Evolutionary conservation across 2,888 invertebrate species (phyloP).

Genomic region (Petrolisthes cinctipes): DNA sequence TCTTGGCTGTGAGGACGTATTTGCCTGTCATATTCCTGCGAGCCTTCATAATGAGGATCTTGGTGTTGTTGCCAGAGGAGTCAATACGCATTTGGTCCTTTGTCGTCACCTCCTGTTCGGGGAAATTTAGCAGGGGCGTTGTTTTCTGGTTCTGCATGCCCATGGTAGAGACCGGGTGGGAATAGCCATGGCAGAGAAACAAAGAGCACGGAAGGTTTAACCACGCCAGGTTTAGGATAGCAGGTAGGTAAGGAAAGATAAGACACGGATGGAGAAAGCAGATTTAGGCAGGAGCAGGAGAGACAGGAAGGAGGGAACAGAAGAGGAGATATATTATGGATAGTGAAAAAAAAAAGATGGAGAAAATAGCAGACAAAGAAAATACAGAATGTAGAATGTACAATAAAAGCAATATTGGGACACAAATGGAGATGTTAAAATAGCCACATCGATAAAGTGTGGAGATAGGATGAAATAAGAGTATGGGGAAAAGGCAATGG

Average conservation of each 20-base stretch:
- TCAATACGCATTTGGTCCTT: slow-evolving; percentile 77
- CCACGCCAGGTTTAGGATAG: neutral
- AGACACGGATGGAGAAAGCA: neutral
- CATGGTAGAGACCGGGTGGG: neutral
- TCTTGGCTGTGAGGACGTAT: slow-evolving; percentile 89
- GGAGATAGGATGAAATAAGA: neutral
- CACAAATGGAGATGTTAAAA: no score
- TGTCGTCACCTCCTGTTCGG: slow-evolving; percentile 69
- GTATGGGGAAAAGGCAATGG: neutral
- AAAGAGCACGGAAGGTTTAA: neutral
- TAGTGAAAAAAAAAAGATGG: slow-evolving; percentile 13
- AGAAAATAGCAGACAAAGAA: neutral
- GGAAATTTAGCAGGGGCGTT: slow-evolving; percentile 18
- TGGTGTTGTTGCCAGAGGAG: slow-evolving; percentile 90
- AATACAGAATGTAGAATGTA: neutral
- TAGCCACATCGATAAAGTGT: neutral
- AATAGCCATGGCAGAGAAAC: neutral
- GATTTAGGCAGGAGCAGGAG: neutral
- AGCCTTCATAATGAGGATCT: slow-evolving; percentile 86
- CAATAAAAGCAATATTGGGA: neutral
- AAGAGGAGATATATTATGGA: neutral
- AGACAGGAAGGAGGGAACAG: neutral
- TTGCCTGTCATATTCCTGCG: slow-evolving; percentile 86
- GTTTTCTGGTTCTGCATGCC: slow-evolving; percentile 5
- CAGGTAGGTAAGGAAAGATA: neutral